Percentiles rank a stretch among this genome's conserved stretches.
phyloP scores from a whole-genome alignment of 2,888 invertebrate genomes.

The Amphipyra tragopoginis region DNA sequence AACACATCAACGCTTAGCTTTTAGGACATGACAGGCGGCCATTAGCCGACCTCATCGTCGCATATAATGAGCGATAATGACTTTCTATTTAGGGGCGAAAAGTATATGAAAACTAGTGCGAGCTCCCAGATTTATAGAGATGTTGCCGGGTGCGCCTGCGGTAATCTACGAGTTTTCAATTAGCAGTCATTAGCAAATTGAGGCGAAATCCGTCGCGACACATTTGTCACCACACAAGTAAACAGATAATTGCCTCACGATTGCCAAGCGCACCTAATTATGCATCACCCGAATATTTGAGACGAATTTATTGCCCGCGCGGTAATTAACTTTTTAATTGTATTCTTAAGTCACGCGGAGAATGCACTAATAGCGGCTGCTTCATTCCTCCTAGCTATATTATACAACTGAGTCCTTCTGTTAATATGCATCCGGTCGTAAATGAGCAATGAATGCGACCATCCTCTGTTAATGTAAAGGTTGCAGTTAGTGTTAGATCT shows the following conservation, averaged over 20 bases:
- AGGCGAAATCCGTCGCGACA: conserved; percentile 7
- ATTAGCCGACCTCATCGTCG: conserved; percentile 30
- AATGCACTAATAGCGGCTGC: conserved; percentile 30
- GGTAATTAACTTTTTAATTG: conserved; percentile 45
- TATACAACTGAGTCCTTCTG: conserved; percentile 4
- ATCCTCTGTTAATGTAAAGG: background rate
- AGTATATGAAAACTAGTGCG: conserved; percentile 22
- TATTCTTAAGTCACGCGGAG: conserved; percentile 17
- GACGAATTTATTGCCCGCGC: conserved; percentile 31
- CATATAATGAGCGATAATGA: conserved; percentile 41
- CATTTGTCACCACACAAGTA: conserved; percentile 29
- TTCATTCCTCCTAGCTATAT: conserved; percentile 10
- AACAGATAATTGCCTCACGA: conserved; percentile 25
- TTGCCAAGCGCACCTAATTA: conserved; percentile 17
- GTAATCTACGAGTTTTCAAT: conserved; percentile 50
- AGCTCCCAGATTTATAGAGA: conserved; percentile 25
- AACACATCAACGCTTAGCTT: conserved; percentile 15
- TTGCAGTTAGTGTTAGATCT: conserved; percentile 4
- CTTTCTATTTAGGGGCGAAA: conserved; percentile 38
- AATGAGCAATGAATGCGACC: conserved; percentile 1
- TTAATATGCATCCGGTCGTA: conserved; percentile 4
- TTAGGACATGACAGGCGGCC: conserved; percentile 20
- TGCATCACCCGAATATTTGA: conserved; percentile 32
- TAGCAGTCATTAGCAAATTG: conserved; percentile 46
- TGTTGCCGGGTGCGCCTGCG: conserved; percentile 21